Evolutionary conservation across 2,888 invertebrate species (phyloP), one percentile per base, ranked within the genome.

Genomic region (Argynnis bischoffii): DNA sequence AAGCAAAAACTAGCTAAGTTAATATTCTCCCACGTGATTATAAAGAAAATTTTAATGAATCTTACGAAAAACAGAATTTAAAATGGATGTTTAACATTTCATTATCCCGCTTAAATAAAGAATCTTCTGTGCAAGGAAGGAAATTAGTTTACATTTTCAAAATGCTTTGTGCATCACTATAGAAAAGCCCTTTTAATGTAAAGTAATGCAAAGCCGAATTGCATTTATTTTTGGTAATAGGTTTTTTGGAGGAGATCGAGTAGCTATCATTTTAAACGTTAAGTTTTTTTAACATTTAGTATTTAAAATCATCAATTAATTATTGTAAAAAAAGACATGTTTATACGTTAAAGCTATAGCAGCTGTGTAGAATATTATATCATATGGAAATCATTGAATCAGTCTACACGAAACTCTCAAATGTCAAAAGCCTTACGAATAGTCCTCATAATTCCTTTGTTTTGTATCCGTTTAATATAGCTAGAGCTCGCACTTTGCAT

Each of bases 401-500:
- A 48, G 21, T 31, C 26, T 6, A 26, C 59, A 16, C 13, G 13
- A 59, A 48, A 14, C 6, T 48, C 3, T 35, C 31, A 16, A 69
- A 66, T 54, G 63, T 59, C 53, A n/a, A 61, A 57, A 69, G 64
- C 57, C 61, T 71, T 64, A 65, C 68, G 66, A 70, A 69, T 69
- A 67, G 69, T 71, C 63, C 70, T 67, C 66, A 69, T 71, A 71
- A 69, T 69, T 72, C 63, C 69, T 69, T 65, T 66, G 67, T 69
- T 71, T 67, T 71, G 71, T 66, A 67, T 67, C 69, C 67, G 59
- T 73, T 72, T 71, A 67, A 69, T 73, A 69, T 66, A 56, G 68
- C 66, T 61, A 48, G 67, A 67, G 72, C 55, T 57, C 56, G 63
- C 41, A 59, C 59, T 73, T 70, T 73, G 73, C 54, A 70, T 69